Evolutionary conservation across 53 echinoderm and acorn worm species (phyloP).

Genomic region (Stichopus horrens): DNA sequence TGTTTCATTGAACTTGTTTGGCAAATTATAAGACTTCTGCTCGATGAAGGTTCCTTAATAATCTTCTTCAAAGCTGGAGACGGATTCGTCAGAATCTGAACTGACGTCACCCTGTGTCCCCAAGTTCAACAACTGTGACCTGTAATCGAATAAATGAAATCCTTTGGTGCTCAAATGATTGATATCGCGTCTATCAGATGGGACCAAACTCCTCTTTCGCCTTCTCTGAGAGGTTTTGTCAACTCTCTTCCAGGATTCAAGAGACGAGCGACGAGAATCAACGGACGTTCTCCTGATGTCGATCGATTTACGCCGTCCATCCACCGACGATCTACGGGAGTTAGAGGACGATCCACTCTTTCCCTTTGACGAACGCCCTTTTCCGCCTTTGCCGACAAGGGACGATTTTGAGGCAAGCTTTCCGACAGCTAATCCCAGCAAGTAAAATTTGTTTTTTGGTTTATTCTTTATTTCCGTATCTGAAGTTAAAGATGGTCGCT

Average conservation of each 20-base stretch:
- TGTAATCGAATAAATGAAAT: slow-evolving; percentile 38
- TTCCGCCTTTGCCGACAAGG: neutral
- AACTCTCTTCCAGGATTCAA: neutral
- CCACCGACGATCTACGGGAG: slow-evolving; percentile 6
- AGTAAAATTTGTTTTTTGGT: slow-evolving; percentile 2
- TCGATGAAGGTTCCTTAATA: neutral
- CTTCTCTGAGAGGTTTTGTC: neutral
- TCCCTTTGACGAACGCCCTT: neutral
- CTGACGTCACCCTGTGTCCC: slow-evolving; percentile 4
- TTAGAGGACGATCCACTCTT: neutral
- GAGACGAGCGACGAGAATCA: slow-evolving; percentile 4
- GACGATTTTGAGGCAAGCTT: neutral
- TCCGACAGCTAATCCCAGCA: slow-evolving; percentile 15
- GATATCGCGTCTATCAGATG: slow-evolving; percentile 8
- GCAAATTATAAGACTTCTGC: too few species aligned
- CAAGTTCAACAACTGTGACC: slow-evolving; percentile 20
- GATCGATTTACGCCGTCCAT: neutral
- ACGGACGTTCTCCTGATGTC: neutral
- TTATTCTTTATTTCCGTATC: neutral
- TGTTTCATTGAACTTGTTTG: too few species aligned
- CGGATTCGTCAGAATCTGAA: slow-evolving; percentile 10
- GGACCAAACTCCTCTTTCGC: slow-evolving; percentile 8
- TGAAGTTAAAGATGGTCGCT: neutral
- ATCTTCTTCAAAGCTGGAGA: neutral
- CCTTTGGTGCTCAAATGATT: slow-evolving; percentile 10